Base-by-base conservation (phyloP, 1,140 invertebrate species). In the Achroia grisella region DNA sequence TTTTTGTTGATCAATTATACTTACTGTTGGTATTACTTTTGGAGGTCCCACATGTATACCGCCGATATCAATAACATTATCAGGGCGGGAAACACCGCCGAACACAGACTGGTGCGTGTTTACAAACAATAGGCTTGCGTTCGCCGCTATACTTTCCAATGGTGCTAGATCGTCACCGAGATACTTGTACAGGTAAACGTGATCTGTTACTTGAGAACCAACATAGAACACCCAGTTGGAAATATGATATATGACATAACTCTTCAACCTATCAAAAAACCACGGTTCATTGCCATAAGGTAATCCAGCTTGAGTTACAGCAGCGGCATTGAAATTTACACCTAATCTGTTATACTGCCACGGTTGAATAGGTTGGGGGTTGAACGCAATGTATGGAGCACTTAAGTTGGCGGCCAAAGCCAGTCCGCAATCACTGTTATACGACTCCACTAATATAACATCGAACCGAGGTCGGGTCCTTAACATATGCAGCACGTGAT, bases 371-470 rank as follows among this genome's bases (percentile, higher is more conserved):
- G 87, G 81, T 44, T 90, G 89, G 6, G 89, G 89, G 28, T 89
- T 89, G 14, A 91, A 55, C 0, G 81, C 73, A 8, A 92, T 83
- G 31, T 88, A 87, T 0, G 89, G 89, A 1, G 81, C 87, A 31
- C 87, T 77, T 12, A 91, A 84, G 57, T 87, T 87, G 56, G 88
- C 75, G 10, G 87, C 85, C 43, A 92, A 75, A 1, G 85, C 87
- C 3, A 90, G 52, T 41, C 88, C 86, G 52, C 91, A 92, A 52
- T 92, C 89, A 40, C 88, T 90, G 52, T 90, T 88, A 62, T 91
- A 91, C 17, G 83, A 86, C 56, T 91, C 90, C 1, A 87, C 86
- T 3, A 92, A 45, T 32, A 92, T 84, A 8, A 92, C 55, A 54
- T 92, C 90, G 51, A 87, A 92, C 32, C 75, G 76, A 30, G 87